phyloP scores from a whole-genome alignment of 2,888 invertebrate genomes.

The Scaptomyza tumidula region DNA sequence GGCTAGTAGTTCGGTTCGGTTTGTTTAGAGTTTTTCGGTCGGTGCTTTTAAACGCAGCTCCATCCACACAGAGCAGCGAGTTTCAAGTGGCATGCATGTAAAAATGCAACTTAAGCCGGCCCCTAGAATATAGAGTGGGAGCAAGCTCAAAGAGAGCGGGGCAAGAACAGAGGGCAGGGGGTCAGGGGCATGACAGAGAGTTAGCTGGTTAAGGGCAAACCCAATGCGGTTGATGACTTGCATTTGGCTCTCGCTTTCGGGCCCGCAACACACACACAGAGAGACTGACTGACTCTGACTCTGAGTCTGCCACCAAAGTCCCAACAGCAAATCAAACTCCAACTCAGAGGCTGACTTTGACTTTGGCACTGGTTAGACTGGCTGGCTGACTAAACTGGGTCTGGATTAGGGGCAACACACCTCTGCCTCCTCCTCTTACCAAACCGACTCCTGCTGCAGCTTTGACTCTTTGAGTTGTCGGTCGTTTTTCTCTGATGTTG shows the following conservation, averaged over 20 bases:
- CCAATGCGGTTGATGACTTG: conserved; percentile 75
- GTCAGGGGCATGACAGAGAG: conserved; percentile 4
- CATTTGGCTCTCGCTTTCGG: conserved; percentile 65
- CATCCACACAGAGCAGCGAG: conserved; percentile 26
- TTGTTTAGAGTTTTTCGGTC: conserved; percentile 74
- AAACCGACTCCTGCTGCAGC: conserved; percentile 6
- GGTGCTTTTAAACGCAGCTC: conserved; percentile 69
- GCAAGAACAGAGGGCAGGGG: background rate
- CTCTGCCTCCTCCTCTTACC: background rate
- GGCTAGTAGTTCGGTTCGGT: conserved; percentile 63
- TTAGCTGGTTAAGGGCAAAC: conserved; percentile 22
- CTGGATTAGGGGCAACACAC: conserved; percentile 44
- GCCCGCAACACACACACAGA: conserved; percentile 52
- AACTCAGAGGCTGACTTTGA: conserved; percentile 60
- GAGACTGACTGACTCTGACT: conserved; percentile 39
- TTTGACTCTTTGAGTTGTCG: conserved; percentile 34
- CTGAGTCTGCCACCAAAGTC: conserved; percentile 58
- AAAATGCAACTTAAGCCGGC: conserved; percentile 71
- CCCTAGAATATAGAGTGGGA: conserved; percentile 11
- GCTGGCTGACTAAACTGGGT: conserved; percentile 42
- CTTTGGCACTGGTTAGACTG: conserved; percentile 80
- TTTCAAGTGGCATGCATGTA: conserved; percentile 73
- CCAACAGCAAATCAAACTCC: conserved; percentile 15
- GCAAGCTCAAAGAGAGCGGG: conserved; percentile 8
- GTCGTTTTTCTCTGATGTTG: conserved; percentile 46